phyloP scores from a whole-genome alignment of 2,797 vertebrate genomes.

The Eutrigla gurnardus region DNA sequence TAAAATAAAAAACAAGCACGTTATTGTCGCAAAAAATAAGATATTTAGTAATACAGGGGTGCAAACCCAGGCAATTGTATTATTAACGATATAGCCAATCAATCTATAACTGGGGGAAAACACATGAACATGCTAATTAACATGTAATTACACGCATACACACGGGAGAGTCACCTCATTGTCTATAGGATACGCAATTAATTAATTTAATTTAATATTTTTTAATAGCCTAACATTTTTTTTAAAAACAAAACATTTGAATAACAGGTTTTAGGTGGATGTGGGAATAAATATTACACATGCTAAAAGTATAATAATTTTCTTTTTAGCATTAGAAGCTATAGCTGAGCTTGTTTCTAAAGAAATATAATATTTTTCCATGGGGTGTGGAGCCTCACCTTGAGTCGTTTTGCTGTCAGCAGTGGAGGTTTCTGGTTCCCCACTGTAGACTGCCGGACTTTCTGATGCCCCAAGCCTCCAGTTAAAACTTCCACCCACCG shows the following conservation, averaged over 20 bases:
- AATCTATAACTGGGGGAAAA: not conserved
- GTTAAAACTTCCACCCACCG: not conserved
- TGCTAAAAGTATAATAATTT: not conserved
- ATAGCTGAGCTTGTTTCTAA: not conserved
- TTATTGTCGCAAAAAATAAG: not conserved
- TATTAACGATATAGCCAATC: not conserved
- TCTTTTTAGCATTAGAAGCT: not conserved
- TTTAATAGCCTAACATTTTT: no score
- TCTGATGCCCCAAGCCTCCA: not conserved
- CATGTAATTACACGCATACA: no score
- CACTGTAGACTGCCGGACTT: not conserved
- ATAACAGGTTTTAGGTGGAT: not conserved
- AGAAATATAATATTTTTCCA: accelerated
- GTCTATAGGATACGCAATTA: not conserved
- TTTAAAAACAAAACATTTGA: not conserved
- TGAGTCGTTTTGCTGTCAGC: not conserved
- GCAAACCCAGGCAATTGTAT: not conserved
- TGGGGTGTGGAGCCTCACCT: constrained; percentile 26
- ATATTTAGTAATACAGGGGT: not conserved
- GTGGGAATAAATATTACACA: not conserved
- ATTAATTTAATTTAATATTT: not conserved
- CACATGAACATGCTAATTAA: no score
- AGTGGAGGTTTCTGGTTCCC: not conserved
- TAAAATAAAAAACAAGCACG: not conserved
- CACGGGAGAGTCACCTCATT: not conserved